Conservation (phyloP, 2,888 invertebrate genomes). For the Machimus rusticus region DNA sequence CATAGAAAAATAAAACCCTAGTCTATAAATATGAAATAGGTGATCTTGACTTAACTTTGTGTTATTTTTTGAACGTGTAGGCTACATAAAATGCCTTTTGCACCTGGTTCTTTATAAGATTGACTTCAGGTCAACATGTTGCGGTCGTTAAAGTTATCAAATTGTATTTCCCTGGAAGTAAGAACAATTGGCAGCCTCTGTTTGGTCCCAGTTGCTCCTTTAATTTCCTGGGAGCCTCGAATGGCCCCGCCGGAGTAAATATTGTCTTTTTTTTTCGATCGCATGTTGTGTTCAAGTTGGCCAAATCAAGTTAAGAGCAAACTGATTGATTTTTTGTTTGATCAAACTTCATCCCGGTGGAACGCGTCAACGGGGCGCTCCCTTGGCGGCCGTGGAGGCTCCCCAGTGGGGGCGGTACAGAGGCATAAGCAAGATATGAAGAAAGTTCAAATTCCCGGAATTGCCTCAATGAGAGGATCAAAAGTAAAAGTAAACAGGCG, state of each 20-base stretch:
- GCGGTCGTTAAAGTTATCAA: background rate
- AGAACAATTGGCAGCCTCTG: background rate
- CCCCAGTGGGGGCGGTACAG: background rate
- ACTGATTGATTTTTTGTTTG: constrained; percentile 13
- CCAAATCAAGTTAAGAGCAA: constrained; percentile 21
- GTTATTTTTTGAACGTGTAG: background rate
- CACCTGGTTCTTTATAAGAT: background rate
- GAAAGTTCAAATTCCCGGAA: background rate
- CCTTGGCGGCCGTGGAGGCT: background rate
- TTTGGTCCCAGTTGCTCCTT: background rate
- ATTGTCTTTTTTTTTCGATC: background rate
- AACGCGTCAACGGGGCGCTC: background rate
- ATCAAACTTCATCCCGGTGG: background rate
- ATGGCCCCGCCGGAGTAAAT: background rate
- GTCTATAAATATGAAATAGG: too few relatives aligned
- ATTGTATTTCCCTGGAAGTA: background rate
- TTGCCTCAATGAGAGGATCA: background rate
- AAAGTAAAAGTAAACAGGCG: constrained; percentile 4
- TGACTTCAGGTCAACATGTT: background rate
- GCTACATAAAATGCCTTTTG: background rate
- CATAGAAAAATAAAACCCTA: too few relatives aligned
- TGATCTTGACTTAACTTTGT: too few relatives aligned
- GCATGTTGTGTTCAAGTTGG: background rate
- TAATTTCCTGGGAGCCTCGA: background rate
- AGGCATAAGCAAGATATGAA: background rate